Evolutionary conservation across 1,140 invertebrate genomes (phyloP), one percentile per base, ranked within the genome.

Genomic region (Eurosta solidaginis): DNA sequence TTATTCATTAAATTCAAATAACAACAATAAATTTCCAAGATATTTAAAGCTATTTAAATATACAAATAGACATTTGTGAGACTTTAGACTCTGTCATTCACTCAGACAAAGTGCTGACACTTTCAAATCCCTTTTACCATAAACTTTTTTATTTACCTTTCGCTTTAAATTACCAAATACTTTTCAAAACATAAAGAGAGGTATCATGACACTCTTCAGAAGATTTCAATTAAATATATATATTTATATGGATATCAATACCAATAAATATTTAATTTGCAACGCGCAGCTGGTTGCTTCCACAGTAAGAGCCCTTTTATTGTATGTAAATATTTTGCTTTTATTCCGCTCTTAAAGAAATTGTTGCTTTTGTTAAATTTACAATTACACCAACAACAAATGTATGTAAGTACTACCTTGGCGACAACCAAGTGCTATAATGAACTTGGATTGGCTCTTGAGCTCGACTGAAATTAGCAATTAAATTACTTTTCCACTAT

Each of bases 201-300:
- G n/a, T n/a, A n/a, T n/a, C n/a, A n/a, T n/a, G n/a, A n/a, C n/a
- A n/a, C n/a, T n/a, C n/a, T n/a, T n/a, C n/a, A n/a, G n/a, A n/a
- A n/a, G 22, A 27, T 20, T 42, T 2, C 29, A 42, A 40, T 68
- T 68, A 68, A 68, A 68, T n/a, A n/a, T n/a, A n/a, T n/a, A n/a
- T n/a, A n/a, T n/a, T 68, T 68, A 40, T 17, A 0, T 68, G 7
- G 29, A 29, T 68, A 68, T 68, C 59, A 17, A 36, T 68, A 5
- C 59, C 36, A 68, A 68, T 68, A 68, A 68, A 68, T 68, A 68
- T 68, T 68, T 68, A 68, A 68, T 68, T 63, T 68, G 59, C 59
- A n/a, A n/a, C n/a, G n/a, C 33, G 59, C 33, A 14, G 12, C 36
- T 27, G 33, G 12, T 29, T 40, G 59, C 12, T 68, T 40, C 10